Percentiles rank a stretch among this genome's conserved stretches.
Evolutionary conservation across 2,113 vertebrate species (phyloP).

Genomic region (Ceratotherium simum): DNA sequence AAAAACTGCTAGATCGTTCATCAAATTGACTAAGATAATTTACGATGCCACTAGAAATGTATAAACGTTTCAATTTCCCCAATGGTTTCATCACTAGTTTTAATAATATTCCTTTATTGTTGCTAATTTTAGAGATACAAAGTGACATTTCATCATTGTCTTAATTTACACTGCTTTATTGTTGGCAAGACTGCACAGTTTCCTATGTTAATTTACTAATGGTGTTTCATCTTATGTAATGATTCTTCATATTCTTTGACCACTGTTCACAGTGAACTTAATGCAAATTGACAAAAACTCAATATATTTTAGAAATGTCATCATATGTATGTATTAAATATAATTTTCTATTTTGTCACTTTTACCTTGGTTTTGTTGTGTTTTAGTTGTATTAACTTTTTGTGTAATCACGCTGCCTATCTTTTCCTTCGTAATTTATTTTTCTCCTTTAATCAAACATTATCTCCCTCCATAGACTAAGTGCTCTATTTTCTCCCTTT

Average conservation of each 20-base stretch:
- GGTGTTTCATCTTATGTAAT: slow-evolving; percentile 50
- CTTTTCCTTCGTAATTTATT: slow-evolving; percentile 19
- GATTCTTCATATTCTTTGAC: slow-evolving; percentile 54
- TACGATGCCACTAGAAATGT: slow-evolving; percentile 43
- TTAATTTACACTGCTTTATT: slow-evolving; percentile 50
- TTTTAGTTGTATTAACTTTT: slow-evolving; percentile 37
- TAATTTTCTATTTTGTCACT: slow-evolving; percentile 40
- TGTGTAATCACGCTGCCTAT: neutral
- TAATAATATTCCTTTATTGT: slow-evolving; percentile 59
- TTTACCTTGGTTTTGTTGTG: neutral
- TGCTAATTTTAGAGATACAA: slow-evolving; percentile 59
- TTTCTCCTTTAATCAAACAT: slow-evolving; percentile 55
- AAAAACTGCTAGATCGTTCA: slow-evolving; percentile 67
- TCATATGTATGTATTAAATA: slow-evolving; percentile 14
- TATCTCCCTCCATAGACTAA: neutral
- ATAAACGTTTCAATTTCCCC: slow-evolving; percentile 68
- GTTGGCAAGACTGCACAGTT: slow-evolving; percentile 41
- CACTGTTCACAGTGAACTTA: slow-evolving; percentile 15
- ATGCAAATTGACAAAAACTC: slow-evolving; percentile 23
- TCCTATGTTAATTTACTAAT: slow-evolving; percentile 71
- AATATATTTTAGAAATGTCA: slow-evolving; percentile 31
- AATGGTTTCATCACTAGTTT: slow-evolving; percentile 34
- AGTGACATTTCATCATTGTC: slow-evolving; percentile 51
- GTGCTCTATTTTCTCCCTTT: neutral
- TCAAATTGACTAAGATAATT: slow-evolving; percentile 68